phyloP scores from a whole-genome alignment of 1,140 invertebrate genomes.

The Macrobrachium rosenbergii region DNA sequence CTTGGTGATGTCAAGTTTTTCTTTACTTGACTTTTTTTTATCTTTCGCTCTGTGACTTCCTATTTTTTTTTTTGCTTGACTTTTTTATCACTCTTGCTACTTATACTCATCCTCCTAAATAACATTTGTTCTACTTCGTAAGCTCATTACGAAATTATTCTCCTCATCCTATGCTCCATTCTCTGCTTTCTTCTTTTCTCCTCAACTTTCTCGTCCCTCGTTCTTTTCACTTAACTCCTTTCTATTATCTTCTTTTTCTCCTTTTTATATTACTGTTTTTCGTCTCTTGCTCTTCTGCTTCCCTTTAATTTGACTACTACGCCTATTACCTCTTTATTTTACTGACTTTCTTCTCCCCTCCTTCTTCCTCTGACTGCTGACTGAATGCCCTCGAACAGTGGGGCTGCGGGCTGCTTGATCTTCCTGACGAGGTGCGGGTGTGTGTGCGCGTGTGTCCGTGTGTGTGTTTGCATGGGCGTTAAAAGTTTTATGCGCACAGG shows the following conservation, averaged over 20 bases:
- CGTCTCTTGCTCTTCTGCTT: not conserved
- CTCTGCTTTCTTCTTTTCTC: not conserved
- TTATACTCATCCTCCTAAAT: no score
- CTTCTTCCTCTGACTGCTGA: not conserved
- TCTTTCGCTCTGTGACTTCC: not conserved
- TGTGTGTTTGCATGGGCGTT: conserved; percentile 26
- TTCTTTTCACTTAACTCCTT: not conserved
- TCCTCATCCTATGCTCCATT: not conserved
- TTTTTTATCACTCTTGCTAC: not conserved
- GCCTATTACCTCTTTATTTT: not conserved
- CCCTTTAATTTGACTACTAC: not conserved
- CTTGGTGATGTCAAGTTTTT: not conserved
- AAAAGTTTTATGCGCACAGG: not conserved
- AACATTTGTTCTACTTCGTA: no score
- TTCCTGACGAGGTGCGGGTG: not conserved
- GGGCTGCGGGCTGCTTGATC: no score
- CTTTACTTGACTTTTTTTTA: not conserved
- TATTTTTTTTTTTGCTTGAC: not conserved
- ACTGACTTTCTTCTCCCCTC: not conserved
- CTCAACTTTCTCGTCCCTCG: not conserved
- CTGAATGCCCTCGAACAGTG: no score
- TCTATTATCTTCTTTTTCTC: not conserved
- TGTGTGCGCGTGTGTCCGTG: no score
- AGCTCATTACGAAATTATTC: no score
- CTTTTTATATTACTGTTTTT: not conserved